Evolutionary conservation across 2,113 vertebrate genomes (phyloP).

Genomic region (Campylorhamphus procurvoides): DNA sequence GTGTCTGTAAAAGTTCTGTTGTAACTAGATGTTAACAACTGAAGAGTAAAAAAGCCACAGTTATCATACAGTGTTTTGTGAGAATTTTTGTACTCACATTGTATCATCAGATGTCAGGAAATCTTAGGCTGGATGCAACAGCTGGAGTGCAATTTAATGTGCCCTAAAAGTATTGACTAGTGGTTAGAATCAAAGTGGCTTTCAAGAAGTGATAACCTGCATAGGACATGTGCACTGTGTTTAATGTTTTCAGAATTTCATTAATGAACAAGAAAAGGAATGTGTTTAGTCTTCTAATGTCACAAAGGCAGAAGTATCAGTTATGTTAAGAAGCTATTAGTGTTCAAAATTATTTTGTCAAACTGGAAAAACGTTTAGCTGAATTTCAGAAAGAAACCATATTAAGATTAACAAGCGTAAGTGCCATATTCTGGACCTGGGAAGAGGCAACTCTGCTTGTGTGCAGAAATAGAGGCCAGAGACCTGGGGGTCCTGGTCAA

Average conservation of each 20-base stretch:
- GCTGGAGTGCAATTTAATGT: not conserved
- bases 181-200: rapidly evolving
- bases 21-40: not conserved
- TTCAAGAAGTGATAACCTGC: not conserved
- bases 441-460: rapidly evolving
- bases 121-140: not conserved
- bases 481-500: not conserved
- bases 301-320: not conserved
- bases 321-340: not conserved
- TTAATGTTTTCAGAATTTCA: not conserved
- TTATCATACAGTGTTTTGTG: not conserved
- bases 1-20: not conserved
- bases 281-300: rapidly evolving
- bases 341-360: not conserved
- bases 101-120: not conserved
- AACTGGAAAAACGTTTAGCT: not conserved
- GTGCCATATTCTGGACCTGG: not conserved
- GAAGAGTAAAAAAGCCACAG: not conserved
- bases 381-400: not conserved
- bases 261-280: not conserved
- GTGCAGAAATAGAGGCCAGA: not conserved
- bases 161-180: not conserved
- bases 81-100: not conserved
- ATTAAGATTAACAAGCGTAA: not conserved
- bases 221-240: too few species aligned